Evolutionary conservation across 2,888 invertebrate species (phyloP).

Genomic region (Shargacucullia verbasci): DNA sequence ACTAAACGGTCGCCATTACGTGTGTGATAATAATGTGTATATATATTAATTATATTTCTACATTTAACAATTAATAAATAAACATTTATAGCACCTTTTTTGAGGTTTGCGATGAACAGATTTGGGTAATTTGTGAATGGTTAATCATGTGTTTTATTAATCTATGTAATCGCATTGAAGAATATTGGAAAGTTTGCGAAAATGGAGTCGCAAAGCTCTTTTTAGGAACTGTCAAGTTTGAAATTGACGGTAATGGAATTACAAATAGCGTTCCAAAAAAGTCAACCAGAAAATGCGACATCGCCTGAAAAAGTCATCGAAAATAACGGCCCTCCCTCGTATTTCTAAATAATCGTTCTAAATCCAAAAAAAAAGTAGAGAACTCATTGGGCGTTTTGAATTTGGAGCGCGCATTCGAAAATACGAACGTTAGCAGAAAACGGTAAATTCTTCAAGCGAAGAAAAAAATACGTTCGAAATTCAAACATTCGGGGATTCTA

Average conservation of each 20-base stretch:
- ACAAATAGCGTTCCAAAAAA: not conserved
- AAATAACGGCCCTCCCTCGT: slow-evolving; percentile 22
- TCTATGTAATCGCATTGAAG: not conserved
- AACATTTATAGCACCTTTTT: slow-evolving; percentile 6
- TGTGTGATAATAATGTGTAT: slow-evolving; percentile 60
- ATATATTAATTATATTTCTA: slow-evolving; percentile 26
- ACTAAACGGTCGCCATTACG: slow-evolving; percentile 70
- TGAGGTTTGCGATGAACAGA: slow-evolving; percentile 5
- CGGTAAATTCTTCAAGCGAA: slow-evolving; percentile 61
- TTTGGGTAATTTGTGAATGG: slow-evolving; percentile 1
- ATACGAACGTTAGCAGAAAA: slow-evolving; percentile 61
- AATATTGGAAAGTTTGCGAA: too few species aligned
- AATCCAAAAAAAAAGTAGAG: slow-evolving; percentile 45
- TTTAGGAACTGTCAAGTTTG: too few species aligned
- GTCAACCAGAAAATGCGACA: not conserved
- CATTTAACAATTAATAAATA: slow-evolving; percentile 16
- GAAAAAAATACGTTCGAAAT: slow-evolving; percentile 72
- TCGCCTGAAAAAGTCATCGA: slow-evolving; percentile 5
- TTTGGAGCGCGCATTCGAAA: slow-evolving; percentile 50
- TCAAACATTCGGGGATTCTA: slow-evolving; percentile 80
- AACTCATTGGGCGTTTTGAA: slow-evolving; percentile 54
- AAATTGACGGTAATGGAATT: too few species aligned
- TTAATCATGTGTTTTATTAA: not conserved
- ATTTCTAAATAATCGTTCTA: slow-evolving; percentile 43
- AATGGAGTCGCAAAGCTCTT: too few species aligned